Conservation (phyloP, 2,113 vertebrate genomes). For the Indicator maculatus region DNA sequence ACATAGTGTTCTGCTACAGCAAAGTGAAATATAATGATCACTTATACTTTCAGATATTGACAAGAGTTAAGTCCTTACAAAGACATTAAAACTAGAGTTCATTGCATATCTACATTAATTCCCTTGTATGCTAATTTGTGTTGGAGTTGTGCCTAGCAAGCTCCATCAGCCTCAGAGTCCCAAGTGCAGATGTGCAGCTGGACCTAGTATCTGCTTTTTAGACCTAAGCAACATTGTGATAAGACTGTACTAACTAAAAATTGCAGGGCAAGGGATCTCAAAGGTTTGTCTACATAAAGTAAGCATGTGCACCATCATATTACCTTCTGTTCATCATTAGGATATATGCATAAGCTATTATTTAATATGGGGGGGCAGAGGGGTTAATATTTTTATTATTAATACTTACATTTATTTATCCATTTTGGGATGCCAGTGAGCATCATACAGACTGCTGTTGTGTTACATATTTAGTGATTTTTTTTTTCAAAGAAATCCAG, state of each 20-base stretch:
- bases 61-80: neutral
- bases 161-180: neutral
- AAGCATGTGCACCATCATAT: neutral
- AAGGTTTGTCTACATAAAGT: neutral
- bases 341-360: neutral
- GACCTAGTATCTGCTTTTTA: neutral
- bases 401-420: neutral
- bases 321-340: neutral
- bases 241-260: neutral
- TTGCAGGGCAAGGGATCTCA: neutral
- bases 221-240: fast-evolving
- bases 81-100: neutral
- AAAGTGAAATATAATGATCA: neutral
- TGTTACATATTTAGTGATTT: neutral
- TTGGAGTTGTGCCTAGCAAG: neutral
- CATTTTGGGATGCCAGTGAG: neutral
- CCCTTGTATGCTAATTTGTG: neutral
- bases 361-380: neutral
- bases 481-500: neutral
- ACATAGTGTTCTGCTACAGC: neutral
- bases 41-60: neutral
- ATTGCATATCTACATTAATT: neutral
- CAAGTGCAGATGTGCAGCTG: neutral
- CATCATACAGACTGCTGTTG: neutral
- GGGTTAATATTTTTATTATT: neutral